Percentiles rank a stretch among this genome's conserved stretches.
phyloP scores from a whole-genome alignment of 2,888 invertebrate genomes.

The Panorpa germanica region DNA sequence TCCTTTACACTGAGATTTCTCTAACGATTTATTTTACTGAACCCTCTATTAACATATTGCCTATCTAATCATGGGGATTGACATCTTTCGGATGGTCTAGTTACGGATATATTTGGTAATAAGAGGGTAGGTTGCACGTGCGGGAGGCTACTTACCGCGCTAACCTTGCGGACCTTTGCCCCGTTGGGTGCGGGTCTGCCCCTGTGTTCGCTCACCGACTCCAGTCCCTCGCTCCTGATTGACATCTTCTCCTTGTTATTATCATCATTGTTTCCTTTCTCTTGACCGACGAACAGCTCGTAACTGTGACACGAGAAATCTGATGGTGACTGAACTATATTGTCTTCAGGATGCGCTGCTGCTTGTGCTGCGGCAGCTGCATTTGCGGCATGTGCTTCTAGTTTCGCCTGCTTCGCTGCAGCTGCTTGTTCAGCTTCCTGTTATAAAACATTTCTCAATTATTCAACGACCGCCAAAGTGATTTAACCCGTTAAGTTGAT shows the following conservation, averaged over 20 bases:
- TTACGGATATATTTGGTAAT: too few relatives aligned
- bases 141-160: slow-evolving; percentile 54
- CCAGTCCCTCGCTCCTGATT: slow-evolving; percentile 73
- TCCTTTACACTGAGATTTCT: too few relatives aligned
- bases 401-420: slow-evolving; percentile 32
- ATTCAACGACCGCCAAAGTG: neutral
- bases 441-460: slow-evolving; percentile 11
- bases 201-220: slow-evolving; percentile 71
- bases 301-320: slow-evolving; percentile 84
- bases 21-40: too few relatives aligned
- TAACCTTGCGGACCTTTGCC: slow-evolving; percentile 74
- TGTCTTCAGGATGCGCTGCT: slow-evolving; percentile 29
- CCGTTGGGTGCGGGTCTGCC: slow-evolving; percentile 28
- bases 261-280: slow-evolving; percentile 74
- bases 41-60: too few relatives aligned
- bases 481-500: neutral
- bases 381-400: slow-evolving; percentile 32
- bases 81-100: too few relatives aligned
- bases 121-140: too few relatives aligned
- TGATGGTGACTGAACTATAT: slow-evolving; percentile 76
- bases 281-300: slow-evolving; percentile 78
- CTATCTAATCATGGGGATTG: too few relatives aligned
- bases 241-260: slow-evolving; percentile 84
- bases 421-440: slow-evolving; percentile 79
- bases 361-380: slow-evolving; percentile 39